phyloP scores from a whole-genome alignment of 2,888 invertebrate genomes.

The Cryptosula pallasiana region DNA sequence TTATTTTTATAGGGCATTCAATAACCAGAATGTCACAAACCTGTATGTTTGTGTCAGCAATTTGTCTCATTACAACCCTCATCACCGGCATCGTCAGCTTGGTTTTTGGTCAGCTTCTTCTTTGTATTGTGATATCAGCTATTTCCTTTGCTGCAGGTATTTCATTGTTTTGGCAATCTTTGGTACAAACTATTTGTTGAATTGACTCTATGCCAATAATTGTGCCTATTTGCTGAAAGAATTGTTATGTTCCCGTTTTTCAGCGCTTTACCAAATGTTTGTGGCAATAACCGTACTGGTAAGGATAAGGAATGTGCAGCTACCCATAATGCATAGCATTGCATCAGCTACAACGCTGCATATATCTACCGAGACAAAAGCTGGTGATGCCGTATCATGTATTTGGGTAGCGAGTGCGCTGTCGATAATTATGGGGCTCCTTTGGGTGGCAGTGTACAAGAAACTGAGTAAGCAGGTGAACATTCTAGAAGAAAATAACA shows the following conservation, averaged over 20 bases:
- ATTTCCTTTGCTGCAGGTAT: background rate
- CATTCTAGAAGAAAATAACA: background rate
- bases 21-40: background rate
- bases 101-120: background rate
- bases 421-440: background rate
- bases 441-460: background rate
- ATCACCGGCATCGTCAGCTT: background rate
- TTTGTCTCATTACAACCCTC: background rate
- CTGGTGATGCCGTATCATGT: background rate
- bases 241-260: background rate
- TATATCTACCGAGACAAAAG: background rate
- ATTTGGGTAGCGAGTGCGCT: background rate
- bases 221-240: too few relatives aligned
- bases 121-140: background rate
- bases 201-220: too few relatives aligned
- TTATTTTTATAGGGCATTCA: background rate
- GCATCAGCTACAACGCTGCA: background rate
- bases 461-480: background rate
- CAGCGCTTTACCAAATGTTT: background rate
- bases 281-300: background rate
- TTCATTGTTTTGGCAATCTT: too few relatives aligned
- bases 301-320: background rate
- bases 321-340: background rate
- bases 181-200: too few relatives aligned
- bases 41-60: background rate